Percentiles rank a stretch among this genome's conserved stretches.
phyloP scores from a whole-genome alignment of 2,888 invertebrate species.

The Sympetrum striolatum region DNA sequence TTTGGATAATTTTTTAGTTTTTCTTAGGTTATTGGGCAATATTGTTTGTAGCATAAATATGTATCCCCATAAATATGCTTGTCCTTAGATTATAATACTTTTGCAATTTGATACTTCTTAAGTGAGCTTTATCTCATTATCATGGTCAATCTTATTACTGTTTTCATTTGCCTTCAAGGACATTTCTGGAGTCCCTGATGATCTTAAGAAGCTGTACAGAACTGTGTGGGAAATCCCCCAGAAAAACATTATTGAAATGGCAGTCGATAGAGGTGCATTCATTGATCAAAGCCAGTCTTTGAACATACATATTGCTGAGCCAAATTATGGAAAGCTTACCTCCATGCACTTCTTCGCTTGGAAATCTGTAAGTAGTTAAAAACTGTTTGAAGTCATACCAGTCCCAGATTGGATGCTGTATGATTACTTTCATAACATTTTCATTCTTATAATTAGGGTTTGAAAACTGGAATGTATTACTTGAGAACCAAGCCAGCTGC shows the following conservation, averaged over 20 bases:
- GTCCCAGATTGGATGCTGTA: no score
- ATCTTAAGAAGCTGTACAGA: slow-evolving; percentile 88
- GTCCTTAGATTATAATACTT: neutral
- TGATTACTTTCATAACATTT: neutral
- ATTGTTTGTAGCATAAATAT: no score
- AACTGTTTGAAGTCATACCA: neutral
- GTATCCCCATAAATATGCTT: neutral
- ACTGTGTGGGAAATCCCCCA: slow-evolving; percentile 98
- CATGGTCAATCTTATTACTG: slow-evolving; percentile 44
- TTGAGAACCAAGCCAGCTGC: slow-evolving; percentile 95
- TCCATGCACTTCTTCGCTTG: slow-evolving; percentile 99
- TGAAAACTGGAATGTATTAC: slow-evolving; percentile 99
- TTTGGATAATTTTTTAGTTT: no score
- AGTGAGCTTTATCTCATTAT: slow-evolving; percentile 12
- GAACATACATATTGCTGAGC: slow-evolving; percentile 95
- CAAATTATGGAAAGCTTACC: slow-evolving; percentile 90
- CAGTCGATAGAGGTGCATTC: slow-evolving; percentile 96
- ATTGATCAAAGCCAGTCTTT: slow-evolving; percentile 99
- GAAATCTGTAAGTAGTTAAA: slow-evolving; percentile 70
- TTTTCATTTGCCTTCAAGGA: slow-evolving; percentile 60
- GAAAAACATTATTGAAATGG: slow-evolving; percentile 92
- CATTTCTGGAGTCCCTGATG: slow-evolving; percentile 82
- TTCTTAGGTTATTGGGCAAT: no score
- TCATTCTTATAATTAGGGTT: slow-evolving; percentile 65
- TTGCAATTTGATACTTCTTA: neutral